Conservation (phyloP, 30 jellyfish, hydroid and myxozoan genomes). For the Cassiopea xamachana region DNA sequence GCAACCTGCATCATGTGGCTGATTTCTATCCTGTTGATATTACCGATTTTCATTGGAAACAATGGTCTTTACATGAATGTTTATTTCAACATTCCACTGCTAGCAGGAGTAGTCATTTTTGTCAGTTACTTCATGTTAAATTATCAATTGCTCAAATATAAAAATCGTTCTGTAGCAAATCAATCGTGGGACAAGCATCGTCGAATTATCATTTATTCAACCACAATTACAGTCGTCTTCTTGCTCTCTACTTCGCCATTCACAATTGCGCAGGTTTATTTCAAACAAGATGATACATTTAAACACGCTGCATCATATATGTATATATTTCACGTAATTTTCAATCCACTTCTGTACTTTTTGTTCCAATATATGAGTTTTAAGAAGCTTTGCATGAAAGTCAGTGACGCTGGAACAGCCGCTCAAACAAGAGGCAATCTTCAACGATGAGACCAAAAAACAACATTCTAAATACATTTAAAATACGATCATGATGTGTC, state of each 20-base stretch:
- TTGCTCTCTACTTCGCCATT: not conserved
- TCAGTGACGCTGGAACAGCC: not conserved
- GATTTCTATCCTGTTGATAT: not conserved
- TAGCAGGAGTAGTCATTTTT: not conserved
- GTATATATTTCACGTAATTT: not conserved
- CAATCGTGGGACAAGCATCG: not conserved
- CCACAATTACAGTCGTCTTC: not conserved
- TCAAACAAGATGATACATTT: not conserved
- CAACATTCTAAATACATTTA: too few species aligned
- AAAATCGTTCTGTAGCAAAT: not conserved
- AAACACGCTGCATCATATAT: not conserved
- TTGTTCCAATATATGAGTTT: not conserved
- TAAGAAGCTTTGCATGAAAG: not conserved
- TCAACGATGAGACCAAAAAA: too few species aligned
- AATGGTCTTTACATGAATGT: not conserved
- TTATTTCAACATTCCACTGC: not conserved
- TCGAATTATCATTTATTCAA: not conserved
- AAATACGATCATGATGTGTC: not conserved
- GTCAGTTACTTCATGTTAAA: not conserved
- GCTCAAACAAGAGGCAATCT: too few species aligned
- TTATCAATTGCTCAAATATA: not conserved
- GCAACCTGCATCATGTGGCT: not conserved
- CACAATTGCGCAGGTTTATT: not conserved
- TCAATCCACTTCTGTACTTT: not conserved
- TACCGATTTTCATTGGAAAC: not conserved